These are phyloP conservation scores for Oreochromis niloticus DNA, from an alignment of 2,113 vertebrate genomes.

Conservation along the genomic window DNA sequence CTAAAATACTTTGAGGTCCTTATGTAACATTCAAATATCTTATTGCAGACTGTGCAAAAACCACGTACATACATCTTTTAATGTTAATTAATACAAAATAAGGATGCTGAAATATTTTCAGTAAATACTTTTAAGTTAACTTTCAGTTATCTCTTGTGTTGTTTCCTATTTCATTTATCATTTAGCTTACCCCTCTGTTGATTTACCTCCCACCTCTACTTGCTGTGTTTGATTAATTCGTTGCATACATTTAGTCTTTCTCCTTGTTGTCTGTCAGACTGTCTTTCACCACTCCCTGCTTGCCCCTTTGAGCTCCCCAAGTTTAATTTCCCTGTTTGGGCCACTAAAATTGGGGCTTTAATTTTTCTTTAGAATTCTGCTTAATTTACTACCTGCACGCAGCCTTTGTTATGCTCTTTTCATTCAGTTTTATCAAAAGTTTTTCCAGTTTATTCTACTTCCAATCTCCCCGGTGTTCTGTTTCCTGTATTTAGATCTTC, in stretches of 20 bases:
- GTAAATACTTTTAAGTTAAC: not conserved
- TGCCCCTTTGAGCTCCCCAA: not conserved
- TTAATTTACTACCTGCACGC: not conserved
- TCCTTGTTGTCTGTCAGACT: not conserved
- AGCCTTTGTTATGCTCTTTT: not conserved
- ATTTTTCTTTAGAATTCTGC: not conserved
- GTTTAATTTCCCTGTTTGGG: not conserved
- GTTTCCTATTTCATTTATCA: accelerated
- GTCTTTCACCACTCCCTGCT: not conserved
- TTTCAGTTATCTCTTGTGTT: not conserved
- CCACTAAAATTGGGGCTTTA: not conserved
- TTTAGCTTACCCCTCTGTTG: not conserved
- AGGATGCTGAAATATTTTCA: not conserved
- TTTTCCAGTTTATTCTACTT: not conserved
- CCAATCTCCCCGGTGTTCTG: not conserved
- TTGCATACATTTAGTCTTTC: not conserved
- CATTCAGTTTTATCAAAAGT: not conserved
- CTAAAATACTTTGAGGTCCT: not conserved
- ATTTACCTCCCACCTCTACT: not conserved
- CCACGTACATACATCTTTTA: not conserved
- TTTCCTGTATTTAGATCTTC: not conserved
- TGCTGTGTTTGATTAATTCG: accelerated
- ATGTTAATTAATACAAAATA: not conserved
- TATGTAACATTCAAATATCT: not conserved
- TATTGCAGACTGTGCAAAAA: not conserved